Conservation (phyloP, 2,113 vertebrate genomes). For the Nipponia nippon region DNA sequence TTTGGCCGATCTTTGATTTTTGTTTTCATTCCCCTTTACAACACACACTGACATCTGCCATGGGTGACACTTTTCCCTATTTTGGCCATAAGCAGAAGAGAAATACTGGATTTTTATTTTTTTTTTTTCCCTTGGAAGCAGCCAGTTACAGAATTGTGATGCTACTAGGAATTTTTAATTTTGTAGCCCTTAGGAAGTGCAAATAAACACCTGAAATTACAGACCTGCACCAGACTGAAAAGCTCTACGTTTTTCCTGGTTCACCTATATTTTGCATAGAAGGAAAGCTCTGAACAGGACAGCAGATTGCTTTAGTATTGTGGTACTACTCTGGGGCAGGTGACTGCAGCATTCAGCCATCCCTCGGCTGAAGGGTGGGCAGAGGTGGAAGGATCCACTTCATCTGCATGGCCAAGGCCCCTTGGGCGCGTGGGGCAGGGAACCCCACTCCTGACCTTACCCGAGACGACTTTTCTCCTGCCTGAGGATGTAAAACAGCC, state of each 20-base stretch:
- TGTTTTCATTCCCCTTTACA: too few species aligned
- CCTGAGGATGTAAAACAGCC: neutral
- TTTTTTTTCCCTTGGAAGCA: neutral
- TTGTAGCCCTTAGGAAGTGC: neutral
- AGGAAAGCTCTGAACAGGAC: neutral
- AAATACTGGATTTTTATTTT: neutral
- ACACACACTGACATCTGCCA: neutral
- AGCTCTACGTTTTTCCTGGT: neutral
- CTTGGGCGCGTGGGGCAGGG: neutral
- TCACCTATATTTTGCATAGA: neutral
- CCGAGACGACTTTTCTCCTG: neutral
- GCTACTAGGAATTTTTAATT: neutral
- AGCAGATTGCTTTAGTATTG: neutral
- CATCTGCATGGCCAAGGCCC: neutral
- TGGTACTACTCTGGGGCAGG: neutral
- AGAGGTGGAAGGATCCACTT: neutral
- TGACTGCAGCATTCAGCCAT: neutral
- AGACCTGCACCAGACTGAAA: too few species aligned
- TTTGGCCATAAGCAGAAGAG: neutral
- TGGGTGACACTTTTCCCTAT: neutral
- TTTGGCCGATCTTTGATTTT: neutral
- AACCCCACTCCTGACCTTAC: neutral
- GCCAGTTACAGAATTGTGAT: neutral
- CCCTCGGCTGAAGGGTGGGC: neutral
- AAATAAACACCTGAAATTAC: neutral